phyloP scores from a whole-genome alignment of 1,140 invertebrate species.

The Helicoverpa zea region DNA sequence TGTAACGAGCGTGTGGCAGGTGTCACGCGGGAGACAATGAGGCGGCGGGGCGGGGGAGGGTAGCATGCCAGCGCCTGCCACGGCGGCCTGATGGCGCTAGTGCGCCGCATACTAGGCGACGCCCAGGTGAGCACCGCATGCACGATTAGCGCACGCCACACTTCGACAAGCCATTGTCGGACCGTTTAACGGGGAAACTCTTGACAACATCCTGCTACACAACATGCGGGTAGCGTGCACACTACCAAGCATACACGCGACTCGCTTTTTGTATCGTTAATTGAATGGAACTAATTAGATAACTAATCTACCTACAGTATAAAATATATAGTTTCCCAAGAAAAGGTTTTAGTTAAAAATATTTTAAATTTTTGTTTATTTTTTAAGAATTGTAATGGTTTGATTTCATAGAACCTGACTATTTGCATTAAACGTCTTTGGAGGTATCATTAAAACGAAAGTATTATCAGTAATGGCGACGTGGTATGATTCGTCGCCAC shows the following conservation, averaged over 20 bases:
- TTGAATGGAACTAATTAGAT: constrained; percentile 22
- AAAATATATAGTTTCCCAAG: neutral
- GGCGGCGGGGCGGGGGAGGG: constrained; percentile 71
- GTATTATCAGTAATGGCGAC: constrained; percentile 40
- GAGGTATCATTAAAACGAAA: constrained; percentile 15
- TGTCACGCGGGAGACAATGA: constrained; percentile 67
- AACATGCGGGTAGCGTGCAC: constrained; percentile 39
- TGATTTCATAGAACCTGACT: neutral
- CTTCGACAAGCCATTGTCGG: constrained; percentile 52
- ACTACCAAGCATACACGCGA: neutral
- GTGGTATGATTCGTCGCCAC: constrained; percentile 4
- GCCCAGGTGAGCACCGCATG: constrained; percentile 78
- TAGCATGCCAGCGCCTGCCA: constrained; percentile 84
- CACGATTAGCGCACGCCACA: constrained; percentile 55
- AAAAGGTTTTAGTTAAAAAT: neutral
- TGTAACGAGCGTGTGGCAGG: constrained; percentile 55
- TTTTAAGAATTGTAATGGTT: too few species aligned
- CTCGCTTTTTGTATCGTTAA: constrained; percentile 22
- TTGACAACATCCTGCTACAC: constrained; percentile 50
- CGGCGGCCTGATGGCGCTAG: constrained; percentile 86
- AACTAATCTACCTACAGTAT: neutral
- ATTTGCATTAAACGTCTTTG: neutral
- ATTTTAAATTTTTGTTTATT: too few species aligned
- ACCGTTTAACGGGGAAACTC: constrained; percentile 36
- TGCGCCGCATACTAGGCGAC: constrained; percentile 86